A percentile compares a stretch with the other conserved stretches of the same genome.
Conservation (phyloP, 2,888 invertebrate genomes). For the Horisme vitalbata region DNA sequence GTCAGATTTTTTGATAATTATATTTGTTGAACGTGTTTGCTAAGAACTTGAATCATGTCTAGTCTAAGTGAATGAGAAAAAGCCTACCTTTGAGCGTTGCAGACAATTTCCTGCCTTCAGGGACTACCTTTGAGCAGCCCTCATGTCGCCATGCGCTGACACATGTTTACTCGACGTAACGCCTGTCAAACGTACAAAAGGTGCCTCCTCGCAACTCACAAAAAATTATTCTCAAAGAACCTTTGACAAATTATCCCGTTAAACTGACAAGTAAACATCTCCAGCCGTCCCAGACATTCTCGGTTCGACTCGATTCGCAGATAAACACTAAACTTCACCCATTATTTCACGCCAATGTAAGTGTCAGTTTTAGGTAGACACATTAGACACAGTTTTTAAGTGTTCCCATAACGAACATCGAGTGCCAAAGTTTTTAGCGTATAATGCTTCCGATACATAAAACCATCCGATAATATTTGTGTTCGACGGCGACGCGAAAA, state of each 20-base stretch:
- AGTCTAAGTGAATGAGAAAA: conserved; percentile 4
- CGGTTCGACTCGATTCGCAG: conserved; percentile 36
- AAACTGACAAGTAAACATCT: conserved; percentile 39
- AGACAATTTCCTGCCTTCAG: conserved; percentile 29
- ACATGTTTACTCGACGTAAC: conserved; percentile 65
- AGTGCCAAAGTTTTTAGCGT: conserved; percentile 77
- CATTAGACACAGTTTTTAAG: conserved; percentile 56
- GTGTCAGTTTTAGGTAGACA: conserved; percentile 37
- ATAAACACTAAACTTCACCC: conserved; percentile 39
- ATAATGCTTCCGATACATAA: conserved; percentile 81
- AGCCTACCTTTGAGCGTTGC: conserved; percentile 22
- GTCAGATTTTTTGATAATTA: neutral
- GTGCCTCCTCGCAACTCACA: conserved; percentile 50
- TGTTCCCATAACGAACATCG: conserved; percentile 51
- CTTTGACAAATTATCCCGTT: conserved; percentile 75
- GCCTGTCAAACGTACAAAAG: conserved; percentile 67
- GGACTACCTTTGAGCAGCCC: conserved; percentile 44
- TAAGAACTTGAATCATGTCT: conserved; percentile 16
- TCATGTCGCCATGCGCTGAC: conserved; percentile 45
- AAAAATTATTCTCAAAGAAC: conserved; percentile 64
- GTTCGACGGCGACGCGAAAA: conserved; percentile 72
- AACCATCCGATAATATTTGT: conserved; percentile 78
- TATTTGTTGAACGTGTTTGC: conserved; percentile 5
- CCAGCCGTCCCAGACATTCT: conserved; percentile 24
- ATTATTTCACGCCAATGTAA: conserved; percentile 38